A percentile compares a stretch with the other conserved stretches of the same genome.
phyloP scores from a whole-genome alignment of 2,113 vertebrate genomes.

The Microtus oregoni region DNA sequence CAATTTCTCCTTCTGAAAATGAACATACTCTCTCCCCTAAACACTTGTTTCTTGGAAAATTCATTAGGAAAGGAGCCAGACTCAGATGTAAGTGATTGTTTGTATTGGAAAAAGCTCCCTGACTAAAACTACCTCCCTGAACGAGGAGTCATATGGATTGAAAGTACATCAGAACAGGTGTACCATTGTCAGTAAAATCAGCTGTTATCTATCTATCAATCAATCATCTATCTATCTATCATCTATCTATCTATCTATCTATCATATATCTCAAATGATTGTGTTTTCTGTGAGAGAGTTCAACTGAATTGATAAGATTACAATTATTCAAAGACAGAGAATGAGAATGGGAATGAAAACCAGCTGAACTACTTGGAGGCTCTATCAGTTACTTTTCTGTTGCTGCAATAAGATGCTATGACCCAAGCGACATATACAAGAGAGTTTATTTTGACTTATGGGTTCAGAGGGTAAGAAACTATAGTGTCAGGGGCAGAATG shows the following conservation, averaged over 20 bases:
- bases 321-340: background rate
- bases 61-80: slow-evolving; percentile 56
- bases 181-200: background rate
- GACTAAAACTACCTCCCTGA: slow-evolving; percentile 21
- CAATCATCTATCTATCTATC: background rate
- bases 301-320: background rate
- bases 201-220: background rate
- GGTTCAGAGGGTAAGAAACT: background rate
- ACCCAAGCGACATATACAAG: background rate
- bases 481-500: background rate
- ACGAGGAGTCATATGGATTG: background rate
- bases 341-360: background rate
- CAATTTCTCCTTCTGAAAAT: slow-evolving; percentile 56
- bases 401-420: background rate
- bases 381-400: no score
- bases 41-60: slow-evolving; percentile 56
- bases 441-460: background rate
- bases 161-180: background rate
- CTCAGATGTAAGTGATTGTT: slow-evolving; percentile 22
- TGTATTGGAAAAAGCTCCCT: slow-evolving; percentile 17
- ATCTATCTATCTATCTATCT: background rate
- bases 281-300: background rate
- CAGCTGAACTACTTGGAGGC: background rate
- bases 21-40: background rate
- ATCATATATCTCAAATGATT: background rate